Conservation (phyloP, 1,140 invertebrate genomes). For the Apis florea region DNA sequence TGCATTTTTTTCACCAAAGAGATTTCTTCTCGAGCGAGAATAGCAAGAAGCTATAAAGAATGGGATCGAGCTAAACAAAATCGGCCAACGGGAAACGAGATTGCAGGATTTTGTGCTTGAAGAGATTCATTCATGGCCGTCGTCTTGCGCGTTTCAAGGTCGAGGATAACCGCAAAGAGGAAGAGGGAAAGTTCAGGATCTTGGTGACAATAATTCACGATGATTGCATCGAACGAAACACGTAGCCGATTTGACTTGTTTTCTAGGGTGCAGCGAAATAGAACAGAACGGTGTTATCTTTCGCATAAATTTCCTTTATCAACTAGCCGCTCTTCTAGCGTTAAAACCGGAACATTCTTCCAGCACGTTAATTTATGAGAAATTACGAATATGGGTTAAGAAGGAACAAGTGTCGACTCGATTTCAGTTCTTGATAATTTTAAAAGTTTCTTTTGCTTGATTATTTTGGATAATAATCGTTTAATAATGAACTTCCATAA, state of each 20-base stretch:
- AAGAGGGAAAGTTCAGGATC: conserved; percentile 12
- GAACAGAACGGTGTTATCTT: conserved; percentile 48
- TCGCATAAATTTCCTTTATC: conserved; percentile 67
- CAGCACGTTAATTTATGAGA: not conserved
- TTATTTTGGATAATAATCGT: too few species aligned
- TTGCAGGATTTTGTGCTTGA: not conserved
- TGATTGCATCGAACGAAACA: conserved; percentile 28
- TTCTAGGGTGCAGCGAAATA: conserved; percentile 14
- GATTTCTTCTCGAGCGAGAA: not conserved
- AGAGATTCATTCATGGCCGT: not conserved
- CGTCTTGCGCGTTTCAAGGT: conserved; percentile 7
- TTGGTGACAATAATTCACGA: conserved; percentile 43
- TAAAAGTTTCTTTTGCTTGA: too few species aligned
- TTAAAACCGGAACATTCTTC: not conserved
- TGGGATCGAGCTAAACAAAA: not conserved
- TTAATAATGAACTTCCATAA: too few species aligned
- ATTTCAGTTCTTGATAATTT: not conserved
- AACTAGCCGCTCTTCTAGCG: not conserved
- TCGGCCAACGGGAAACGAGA: not conserved
- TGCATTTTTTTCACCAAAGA: too few species aligned
- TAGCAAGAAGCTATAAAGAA: not conserved
- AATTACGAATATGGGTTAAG: not conserved
- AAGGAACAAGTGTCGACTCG: not conserved
- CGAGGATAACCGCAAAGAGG: conserved; percentile 7
- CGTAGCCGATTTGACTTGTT: conserved; percentile 38